Evolutionary conservation across 2,113 vertebrate genomes (phyloP), one percentile per base, ranked within the genome.

Genomic region (Peromyscus californicus): DNA sequence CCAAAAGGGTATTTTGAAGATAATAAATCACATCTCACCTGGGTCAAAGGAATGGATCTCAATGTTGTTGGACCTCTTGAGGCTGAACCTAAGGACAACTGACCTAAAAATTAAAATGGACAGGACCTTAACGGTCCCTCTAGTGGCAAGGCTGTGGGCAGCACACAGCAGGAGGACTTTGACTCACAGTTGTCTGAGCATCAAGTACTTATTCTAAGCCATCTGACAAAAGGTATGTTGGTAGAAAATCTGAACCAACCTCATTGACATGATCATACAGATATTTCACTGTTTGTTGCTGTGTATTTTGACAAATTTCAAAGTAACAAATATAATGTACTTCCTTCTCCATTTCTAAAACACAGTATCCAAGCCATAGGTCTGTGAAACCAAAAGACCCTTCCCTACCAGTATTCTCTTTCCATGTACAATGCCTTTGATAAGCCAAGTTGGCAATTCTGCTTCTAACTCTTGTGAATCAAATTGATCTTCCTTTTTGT

Each of bases 301-400:
- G 59, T 63, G 76, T 86, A 48, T 24, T 24, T 59, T 88, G 59
- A 87, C 22, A 79, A 74, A 94, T 86, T 87, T 89, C 33, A 94
- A 92, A 91, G 39, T 54, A 70, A 21, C 79, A 63, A 74, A 26
- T 42, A 59, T 6, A 36, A 54, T 78, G 63, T 0, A 67, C 33
- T 93, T 63, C 79, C 22, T 84, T 92, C 33, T 36, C 65, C 84
- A 72, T 80, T 93, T 95, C 42, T 80, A 83, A 69, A 94, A 90
- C 31, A 45, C 12, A 88, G 16, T 45, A 9, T 88, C 72, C 75
- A 91, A 54, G 22, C 67, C 67, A 75, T 83, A 36, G 79, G 72
- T 26, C 59, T 75, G 31, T 65, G 65, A 78, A 82, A 74, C 39
- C 63, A 57, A 39, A 93, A 12, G 33, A 57, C 33, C 5, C 74